Evolutionary conservation across 2,797 vertebrate species (phyloP), one percentile per base, ranked within the genome.

Genomic region (Hippocampus kuda): DNA sequence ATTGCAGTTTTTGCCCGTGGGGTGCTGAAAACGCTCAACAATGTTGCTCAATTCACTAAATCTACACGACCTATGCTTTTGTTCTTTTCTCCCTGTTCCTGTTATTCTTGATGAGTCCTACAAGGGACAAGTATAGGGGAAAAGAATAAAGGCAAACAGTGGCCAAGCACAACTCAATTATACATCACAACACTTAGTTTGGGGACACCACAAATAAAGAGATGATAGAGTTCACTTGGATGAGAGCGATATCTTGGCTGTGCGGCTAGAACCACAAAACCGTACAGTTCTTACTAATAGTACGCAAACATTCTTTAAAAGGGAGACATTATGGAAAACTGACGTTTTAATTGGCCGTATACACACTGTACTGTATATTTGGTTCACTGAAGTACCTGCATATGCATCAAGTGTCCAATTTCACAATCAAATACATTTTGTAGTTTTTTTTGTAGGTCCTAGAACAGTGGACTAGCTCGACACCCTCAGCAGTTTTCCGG

Each of bases 161-260:
- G 41, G 73, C 67, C 27, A 51, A 72, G 75, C 65, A 69, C 75
- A 75, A 75, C 81, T 89, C 81, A 89, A 88, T 89, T 89, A 89
- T 84, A 88, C 84, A 90, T 89, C 84, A 90, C 88, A 89, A 81
- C 66, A 61, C 67, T 75, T 70, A 66, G 75, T 73, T 62, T 72
- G 72, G 77, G 75, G 77, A 77, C 75, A 67, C 27, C 62, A 57
- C 56, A 11, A 72, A 72, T 68, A 65, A 44, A 64, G 65, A 59
- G 41, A 49, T 53, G 69, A 65, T 22, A 61, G 57, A 56, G 30
- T 24, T 26, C n/a, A 66, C 26, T 27, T 20, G 46, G 24, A 46
- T 48, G 20, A 65, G 8, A 65, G 13, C n/a, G 0, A 22, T 2
- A 13, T 60, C 1, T 60, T 60, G 57, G 24, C 30, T 26, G 24